Evolutionary conservation across 1,140 invertebrate species (phyloP).

Genomic region (Brachionus rotundiformis): DNA sequence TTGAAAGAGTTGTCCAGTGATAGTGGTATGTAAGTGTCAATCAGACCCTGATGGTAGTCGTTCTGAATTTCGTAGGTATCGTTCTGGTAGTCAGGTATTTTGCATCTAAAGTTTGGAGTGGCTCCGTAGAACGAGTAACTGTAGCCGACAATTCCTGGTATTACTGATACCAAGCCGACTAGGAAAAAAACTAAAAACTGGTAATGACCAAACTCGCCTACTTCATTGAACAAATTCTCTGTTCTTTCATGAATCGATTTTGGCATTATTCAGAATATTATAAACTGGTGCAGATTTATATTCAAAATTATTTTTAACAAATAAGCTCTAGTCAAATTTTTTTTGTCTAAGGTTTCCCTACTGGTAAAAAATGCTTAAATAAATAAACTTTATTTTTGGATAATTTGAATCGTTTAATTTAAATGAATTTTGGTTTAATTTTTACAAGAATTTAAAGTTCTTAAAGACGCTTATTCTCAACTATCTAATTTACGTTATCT

Average conservation of each 20-base stretch:
- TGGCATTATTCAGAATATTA: neutral
- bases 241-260: neutral
- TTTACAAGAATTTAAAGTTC: too few species aligned
- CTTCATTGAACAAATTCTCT: neutral
- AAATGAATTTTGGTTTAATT: too few species aligned
- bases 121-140: neutral
- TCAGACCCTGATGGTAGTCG: neutral
- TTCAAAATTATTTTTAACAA: neutral
- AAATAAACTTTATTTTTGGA: neutral
- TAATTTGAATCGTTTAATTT: too few species aligned
- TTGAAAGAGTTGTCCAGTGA: neutral
- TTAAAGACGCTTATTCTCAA: too few species aligned
- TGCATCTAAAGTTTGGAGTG: constrained; percentile 8
- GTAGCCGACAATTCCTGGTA: neutral
- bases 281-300: neutral
- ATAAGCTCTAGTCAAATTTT: neutral
- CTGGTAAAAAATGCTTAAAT: neutral
- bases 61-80: constrained; percentile 36
- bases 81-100: neutral
- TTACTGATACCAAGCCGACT: neutral
- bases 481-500: too few species aligned
- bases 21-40: neutral
- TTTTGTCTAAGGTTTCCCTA: neutral
- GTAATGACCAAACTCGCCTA: constrained; percentile 19
- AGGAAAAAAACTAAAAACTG: constrained; percentile 13